phyloP scores from a whole-genome alignment of 2,797 vertebrate genomes.

The Echeneis naucrates region DNA sequence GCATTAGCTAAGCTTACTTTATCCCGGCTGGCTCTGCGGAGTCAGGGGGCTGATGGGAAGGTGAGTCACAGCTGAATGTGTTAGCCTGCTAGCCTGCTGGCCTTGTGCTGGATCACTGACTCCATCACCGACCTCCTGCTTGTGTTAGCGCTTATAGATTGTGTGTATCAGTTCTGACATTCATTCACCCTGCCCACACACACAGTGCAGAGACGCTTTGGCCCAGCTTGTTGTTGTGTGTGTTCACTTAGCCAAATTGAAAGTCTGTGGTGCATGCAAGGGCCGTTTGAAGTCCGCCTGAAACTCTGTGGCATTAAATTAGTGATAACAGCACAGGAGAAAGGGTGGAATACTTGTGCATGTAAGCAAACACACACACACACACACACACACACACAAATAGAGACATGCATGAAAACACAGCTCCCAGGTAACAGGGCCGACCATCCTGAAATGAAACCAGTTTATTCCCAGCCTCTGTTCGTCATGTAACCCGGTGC shows the following conservation, averaged over 20 bases:
- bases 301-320: constrained; percentile 65
- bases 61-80: constrained; percentile 61
- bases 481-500: constrained; percentile 58
- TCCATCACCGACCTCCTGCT: constrained; percentile 59
- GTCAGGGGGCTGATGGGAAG: constrained; percentile 25
- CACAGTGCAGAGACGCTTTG: constrained; percentile 26
- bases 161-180: constrained; percentile 56
- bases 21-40: constrained; percentile 23
- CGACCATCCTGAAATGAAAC: constrained; percentile 47
- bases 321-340: constrained; percentile 49
- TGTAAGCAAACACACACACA: constrained; percentile 35
- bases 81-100: constrained; percentile 56
- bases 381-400: too few species aligned
- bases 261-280: constrained; percentile 59
- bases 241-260: constrained; percentile 65
- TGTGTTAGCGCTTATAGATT: constrained; percentile 44
- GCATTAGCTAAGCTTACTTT: constrained; percentile 34
- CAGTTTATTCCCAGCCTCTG: constrained; percentile 60
- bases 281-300: constrained; percentile 56
- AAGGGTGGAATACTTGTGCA: constrained; percentile 37
- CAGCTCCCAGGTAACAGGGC: constrained; percentile 53
- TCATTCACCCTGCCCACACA: constrained; percentile 17
- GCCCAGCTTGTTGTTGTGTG: constrained; percentile 54
- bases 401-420: constrained; percentile 46
- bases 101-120: constrained; percentile 55